phyloP scores from a whole-genome alignment of 2,888 invertebrate genomes.

The Cantharis rufa region DNA sequence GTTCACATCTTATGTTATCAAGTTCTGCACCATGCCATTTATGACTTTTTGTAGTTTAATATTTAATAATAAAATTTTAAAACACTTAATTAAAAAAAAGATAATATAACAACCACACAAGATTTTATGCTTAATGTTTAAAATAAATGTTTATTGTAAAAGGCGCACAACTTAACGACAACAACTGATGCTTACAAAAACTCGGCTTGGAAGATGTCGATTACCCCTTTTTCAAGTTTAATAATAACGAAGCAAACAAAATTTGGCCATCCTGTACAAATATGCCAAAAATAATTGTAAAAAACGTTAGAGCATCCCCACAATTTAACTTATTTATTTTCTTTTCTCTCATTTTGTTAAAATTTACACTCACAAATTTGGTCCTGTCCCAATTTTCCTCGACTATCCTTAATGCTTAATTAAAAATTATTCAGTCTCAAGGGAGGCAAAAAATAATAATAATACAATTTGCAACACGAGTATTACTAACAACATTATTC shows the following conservation, averaged over 20 bases:
- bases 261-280: neutral
- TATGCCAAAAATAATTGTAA: neutral
- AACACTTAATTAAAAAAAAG: too few relatives aligned
- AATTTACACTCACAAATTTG: slow-evolving; percentile 34
- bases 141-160: too few relatives aligned
- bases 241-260: neutral
- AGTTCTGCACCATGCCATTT: neutral
- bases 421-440: slow-evolving; percentile 57
- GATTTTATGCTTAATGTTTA: too few relatives aligned
- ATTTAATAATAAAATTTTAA: too few relatives aligned
- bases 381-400: slow-evolving; percentile 43
- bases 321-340: slow-evolving; percentile 5
- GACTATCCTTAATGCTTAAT: slow-evolving; percentile 43
- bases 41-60: too few relatives aligned
- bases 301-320: slow-evolving; percentile 36
- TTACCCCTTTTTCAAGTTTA: neutral
- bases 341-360: slow-evolving; percentile 17
- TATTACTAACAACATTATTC: slow-evolving; percentile 48
- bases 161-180: neutral
- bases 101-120: too few relatives aligned
- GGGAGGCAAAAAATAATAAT: slow-evolving; percentile 50
- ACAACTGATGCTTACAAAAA: neutral
- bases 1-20: neutral
- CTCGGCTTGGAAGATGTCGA: neutral
- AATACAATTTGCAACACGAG: slow-evolving; percentile 51